Evolutionary conservation across 2,888 invertebrate genomes (phyloP), one percentile per base, ranked within the genome.

Genomic region (Melieria omissa): DNA sequence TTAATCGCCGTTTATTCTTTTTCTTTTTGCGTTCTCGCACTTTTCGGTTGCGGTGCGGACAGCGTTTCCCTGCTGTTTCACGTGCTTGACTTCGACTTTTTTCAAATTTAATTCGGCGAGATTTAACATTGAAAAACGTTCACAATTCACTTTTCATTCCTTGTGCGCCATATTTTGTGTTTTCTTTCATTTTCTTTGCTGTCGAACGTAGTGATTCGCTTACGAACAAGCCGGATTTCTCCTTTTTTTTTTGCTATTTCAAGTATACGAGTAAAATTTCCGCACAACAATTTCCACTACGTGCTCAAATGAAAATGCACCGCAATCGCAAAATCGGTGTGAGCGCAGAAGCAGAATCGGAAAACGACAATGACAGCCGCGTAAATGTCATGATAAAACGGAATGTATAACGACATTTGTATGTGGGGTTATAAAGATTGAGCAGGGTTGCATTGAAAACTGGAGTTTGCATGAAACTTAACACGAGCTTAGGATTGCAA

Each of bases 61-160:
- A 29, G 29, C 29, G 29, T 29, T 29, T 29, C 29, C 29, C 42
- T 41, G 29, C 65, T 61, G n/a, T 14, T 75, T 73, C 72, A 72
- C 75, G 74, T 74, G 72, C 71, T 73, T 72, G 60, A 61, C 63
- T 70, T 57, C 54, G 12, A 52, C 70, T 46, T 68, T 45, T 54
- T 55, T 16, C 41, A 9, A 29, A 0, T 46, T 65, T 52, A 9
- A 49, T 46, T 52, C 52, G 6, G 52, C 52, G 42, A n/a, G 45
- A 67, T 60, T 67, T 74, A 4, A 62, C 55, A 42, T 52, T 9
- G n/a, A 12, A 4, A 41, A 44, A 42, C 16, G 29, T 5, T 62
- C 46, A 29, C 49, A 47, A 29, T 42, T 14, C 65, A 65, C 7
- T 44, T 46, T 5, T 65, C 54, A 41, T 52, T n/a, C 14, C 14